These are phyloP conservation scores for Anagyrus pseudococci DNA, from an alignment of 2,888 invertebrate genomes.

Conservation along the genomic window DNA sequence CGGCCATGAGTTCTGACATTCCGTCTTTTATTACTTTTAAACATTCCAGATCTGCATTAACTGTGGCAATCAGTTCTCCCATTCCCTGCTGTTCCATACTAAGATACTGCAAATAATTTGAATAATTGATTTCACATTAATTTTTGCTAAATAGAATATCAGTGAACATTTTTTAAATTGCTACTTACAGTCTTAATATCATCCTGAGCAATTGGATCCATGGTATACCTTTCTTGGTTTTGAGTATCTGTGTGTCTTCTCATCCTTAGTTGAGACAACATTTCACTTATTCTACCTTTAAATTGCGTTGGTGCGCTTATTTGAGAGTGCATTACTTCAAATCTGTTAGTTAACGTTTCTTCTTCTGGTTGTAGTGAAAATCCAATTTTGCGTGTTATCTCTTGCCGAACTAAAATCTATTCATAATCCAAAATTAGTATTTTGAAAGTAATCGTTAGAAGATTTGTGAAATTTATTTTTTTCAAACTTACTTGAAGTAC, in stretches of 20 bases:
- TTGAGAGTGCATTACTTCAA: conserved; percentile 86
- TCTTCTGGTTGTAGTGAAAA: conserved; percentile 88
- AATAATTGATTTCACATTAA: not conserved
- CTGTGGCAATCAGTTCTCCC: conserved; percentile 82
- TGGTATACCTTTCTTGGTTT: conserved; percentile 76
- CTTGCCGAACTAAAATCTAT: conserved; percentile 86
- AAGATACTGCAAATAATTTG: conserved; percentile 69
- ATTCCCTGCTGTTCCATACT: conserved; percentile 89
- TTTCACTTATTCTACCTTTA: conserved; percentile 91
- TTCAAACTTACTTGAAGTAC: conserved; percentile 72
- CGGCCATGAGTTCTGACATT: conserved; percentile 67
- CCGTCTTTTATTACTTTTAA: conserved; percentile 82
- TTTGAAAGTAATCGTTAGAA: not conserved
- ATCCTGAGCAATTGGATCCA: conserved; percentile 71
- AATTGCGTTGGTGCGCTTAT: conserved; percentile 92
- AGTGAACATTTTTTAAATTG: conserved; percentile 6
- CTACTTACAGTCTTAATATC: conserved; percentile 67
- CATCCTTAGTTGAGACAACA: conserved; percentile 85
- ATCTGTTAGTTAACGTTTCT: conserved; percentile 83
- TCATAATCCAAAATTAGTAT: conserved; percentile 1
- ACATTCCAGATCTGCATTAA: conserved; percentile 80
- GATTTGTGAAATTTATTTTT: not conserved
- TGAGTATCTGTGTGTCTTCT: conserved; percentile 69
- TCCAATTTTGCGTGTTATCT: conserved; percentile 87
- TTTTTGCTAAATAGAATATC: not conserved